Evolutionary conservation across 2,888 invertebrate genomes (phyloP).

Genomic region (Pogonocherus hispidulus): DNA sequence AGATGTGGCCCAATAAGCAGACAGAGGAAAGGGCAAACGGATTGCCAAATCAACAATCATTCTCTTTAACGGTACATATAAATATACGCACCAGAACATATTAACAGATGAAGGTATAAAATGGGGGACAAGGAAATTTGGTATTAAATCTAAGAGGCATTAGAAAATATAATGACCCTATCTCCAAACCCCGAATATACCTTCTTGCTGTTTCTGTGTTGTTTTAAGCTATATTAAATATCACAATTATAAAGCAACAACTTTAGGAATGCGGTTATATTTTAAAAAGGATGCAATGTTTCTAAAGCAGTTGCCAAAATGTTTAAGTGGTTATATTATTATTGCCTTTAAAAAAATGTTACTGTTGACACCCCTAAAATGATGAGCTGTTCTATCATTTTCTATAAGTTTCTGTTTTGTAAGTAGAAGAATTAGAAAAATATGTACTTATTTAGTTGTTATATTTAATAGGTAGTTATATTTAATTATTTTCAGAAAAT

Average conservation of each 20-base stretch:
- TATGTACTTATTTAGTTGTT: too few relatives aligned
- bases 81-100: slow-evolving; percentile 64
- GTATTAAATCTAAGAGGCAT: slow-evolving; percentile 37
- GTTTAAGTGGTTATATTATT: slow-evolving; percentile 10
- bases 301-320: slow-evolving; percentile 32
- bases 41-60: slow-evolving; percentile 75
- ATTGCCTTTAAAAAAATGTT: slow-evolving; percentile 6
- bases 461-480: too few relatives aligned
- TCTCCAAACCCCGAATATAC: slow-evolving; percentile 58
- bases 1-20: slow-evolving; percentile 74
- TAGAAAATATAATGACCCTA: slow-evolving; percentile 32
- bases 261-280: slow-evolving; percentile 34
- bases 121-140: slow-evolving; percentile 51
- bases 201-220: slow-evolving; percentile 53
- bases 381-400: background rate
- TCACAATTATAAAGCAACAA: slow-evolving; percentile 33
- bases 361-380: slow-evolving; percentile 24
- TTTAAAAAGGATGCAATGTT: slow-evolving; percentile 24
- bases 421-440: too few relatives aligned
- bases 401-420: too few relatives aligned
- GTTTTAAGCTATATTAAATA: slow-evolving; percentile 46
- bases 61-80: slow-evolving; percentile 62
- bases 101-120: slow-evolving; percentile 65
- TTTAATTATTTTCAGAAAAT: too few relatives aligned
- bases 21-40: slow-evolving; percentile 77